Base-by-base conservation (phyloP, 2,113 vertebrate genomes). In the Apistogramma diplotaenia region DNA sequence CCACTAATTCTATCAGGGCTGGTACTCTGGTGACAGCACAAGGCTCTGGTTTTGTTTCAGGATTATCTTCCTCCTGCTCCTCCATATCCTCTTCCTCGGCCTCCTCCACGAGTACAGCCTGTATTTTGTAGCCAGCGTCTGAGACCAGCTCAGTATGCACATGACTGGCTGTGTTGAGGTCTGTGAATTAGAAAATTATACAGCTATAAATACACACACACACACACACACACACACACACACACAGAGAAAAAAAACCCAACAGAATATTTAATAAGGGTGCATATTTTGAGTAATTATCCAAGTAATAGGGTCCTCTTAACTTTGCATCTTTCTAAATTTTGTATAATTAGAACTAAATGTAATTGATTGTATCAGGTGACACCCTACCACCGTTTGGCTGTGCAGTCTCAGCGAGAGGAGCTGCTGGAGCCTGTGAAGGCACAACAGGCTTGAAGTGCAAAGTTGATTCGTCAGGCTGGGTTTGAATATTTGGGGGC, bases 51-150 rank as follows among this genome's bases (percentile, higher is more conserved):
- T 79, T 79, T 49, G 55, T 56, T 58, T 81, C 74, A 21, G 65
- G 13, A 49, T 83, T 11, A 6, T 76, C 73, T 74, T 84, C 76
- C 74, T 86, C 70, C 0, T 78, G 33, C 46, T 76, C 51, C 56
- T 61, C 60, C 23, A 59, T n/a, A 53, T 89, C 83, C 60, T 85
- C 77, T 70, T 83, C 81, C 74, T 78, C 25, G 11, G 93, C 89
- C 81, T 93, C 93, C 84, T 95, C 95, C 33, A 94, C 85, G 59
- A 95, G 88, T 1, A 94, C 92, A 71, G 91, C 88, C 51, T 90
- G 92, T 16, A 87, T 91, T 85, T 61, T 92, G 79, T 91, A 90
- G 62, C 79, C 59, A 23, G 75, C 62, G 70, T 93, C 88, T 79
- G 87, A 78, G 70, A 87, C 74, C 85, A 86, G 89, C 81, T 92